Evolutionary conservation across 2,797 vertebrate species (phyloP), one percentile per base, ranked within the genome.

Genomic region (Strix occidentalis): DNA sequence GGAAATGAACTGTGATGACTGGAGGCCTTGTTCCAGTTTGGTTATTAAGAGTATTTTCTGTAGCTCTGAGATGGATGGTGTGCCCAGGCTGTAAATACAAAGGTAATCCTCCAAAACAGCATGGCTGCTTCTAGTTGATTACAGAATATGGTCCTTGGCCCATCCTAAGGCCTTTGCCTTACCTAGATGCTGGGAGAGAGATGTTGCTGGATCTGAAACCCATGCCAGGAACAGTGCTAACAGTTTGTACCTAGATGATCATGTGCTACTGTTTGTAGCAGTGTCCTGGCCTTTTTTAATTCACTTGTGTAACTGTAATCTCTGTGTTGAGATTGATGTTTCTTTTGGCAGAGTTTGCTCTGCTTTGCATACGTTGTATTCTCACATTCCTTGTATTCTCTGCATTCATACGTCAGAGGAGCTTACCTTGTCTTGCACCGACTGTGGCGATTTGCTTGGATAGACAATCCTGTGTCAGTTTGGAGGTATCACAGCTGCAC

Each of bases 401-500:
- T 50, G 28, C 4, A 5, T 63, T 46, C 2, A 0, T 60, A 19
- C 0, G 0, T 39, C 28, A 43, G 29, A 65, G 33, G 33, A 60
- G n/a, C 0, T 1, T 53, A 69, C n/a, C 29, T 61, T n/a, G 41
- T 56, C 48, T 54, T 20, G 35, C 39, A 54, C 24, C 1, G 3
- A 12, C 20, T 21, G 18, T 51, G 23, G 54, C 1, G 0, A 11
- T 50, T 25, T 4, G 5, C 26, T 64, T 3, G 2, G n/a, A 9
- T 8, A 29, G 25, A 24, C 46, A 23, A 3, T 31, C 8, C 20
- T 41, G 13, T 18, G 17, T n/a, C 1, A 1, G 19, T 69, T 64
- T 79, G 43, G 64, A 66, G 13, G 10, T 33, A 17, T 37, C 4
- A 8, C 23, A 0, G 0, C 68, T 70, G 51, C 33, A 18, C 41